phyloP scores from a whole-genome alignment of 2,888 invertebrate species.

The Platycheirus rosarum region DNA sequence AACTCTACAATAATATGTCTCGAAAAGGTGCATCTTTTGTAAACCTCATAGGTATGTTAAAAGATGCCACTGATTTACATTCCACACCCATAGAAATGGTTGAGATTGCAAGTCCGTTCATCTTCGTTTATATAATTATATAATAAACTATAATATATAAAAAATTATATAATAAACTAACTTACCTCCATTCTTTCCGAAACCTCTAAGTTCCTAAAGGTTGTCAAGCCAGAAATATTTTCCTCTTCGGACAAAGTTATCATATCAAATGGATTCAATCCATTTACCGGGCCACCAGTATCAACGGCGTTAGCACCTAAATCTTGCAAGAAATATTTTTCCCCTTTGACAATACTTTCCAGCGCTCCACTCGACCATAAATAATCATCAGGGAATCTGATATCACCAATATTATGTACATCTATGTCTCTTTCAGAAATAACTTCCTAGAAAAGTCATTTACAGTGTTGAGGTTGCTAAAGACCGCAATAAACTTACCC shows the following conservation, averaged over 20 bases:
- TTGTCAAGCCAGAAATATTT: conserved; percentile 81
- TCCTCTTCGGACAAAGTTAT: conserved; percentile 83
- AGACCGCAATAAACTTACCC: conserved; percentile 80
- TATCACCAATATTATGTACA: conserved; percentile 80
- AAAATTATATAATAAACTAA: too few species aligned
- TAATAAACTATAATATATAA: background rate
- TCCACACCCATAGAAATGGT: too few species aligned
- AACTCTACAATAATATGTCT: too few species aligned
- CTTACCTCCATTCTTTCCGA: conserved; percentile 83
- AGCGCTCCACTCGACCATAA: conserved; percentile 80
- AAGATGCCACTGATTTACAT: too few species aligned
- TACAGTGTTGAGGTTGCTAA: background rate
- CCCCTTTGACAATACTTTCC: conserved; percentile 81
- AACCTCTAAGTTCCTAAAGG: conserved; percentile 84
- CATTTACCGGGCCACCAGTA: conserved; percentile 82
- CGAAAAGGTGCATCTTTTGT: too few species aligned
- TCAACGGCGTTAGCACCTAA: conserved; percentile 81
- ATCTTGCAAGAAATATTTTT: conserved; percentile 83
- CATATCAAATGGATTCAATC: conserved; percentile 82
- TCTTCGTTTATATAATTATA: too few species aligned
- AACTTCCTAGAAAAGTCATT: conserved; percentile 80
- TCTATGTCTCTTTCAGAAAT: conserved; percentile 79
- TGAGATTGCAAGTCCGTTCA: too few species aligned
- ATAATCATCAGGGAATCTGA: conserved; percentile 84
- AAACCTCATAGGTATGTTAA: too few species aligned